Base-by-base conservation (phyloP, 92 coral and sea anemone genomes). In the Zoanthus sansibaricus region DNA sequence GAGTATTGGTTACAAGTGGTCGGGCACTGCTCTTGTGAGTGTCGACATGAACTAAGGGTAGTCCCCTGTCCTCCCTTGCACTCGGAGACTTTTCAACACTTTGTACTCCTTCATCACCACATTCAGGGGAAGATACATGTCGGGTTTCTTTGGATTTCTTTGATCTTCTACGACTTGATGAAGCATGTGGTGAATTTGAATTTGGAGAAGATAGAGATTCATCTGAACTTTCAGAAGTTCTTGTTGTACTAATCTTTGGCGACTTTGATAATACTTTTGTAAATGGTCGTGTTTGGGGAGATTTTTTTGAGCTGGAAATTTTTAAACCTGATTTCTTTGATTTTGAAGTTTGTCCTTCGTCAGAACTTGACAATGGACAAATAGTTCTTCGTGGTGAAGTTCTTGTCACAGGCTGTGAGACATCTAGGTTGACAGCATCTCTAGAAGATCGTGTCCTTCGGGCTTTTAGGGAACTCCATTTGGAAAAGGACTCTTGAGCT, bases 1-100 rank as follows among this genome's bases (percentile, higher is more conserved):
- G 95, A 10, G 91, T 93, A 17, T 95, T 95, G 11, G 93, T 86
- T 21, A 52, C 58, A 55, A 92, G 79, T 25, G 83, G 67, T 33
- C 83, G 86, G 17, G 90, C 84, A 16, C 74, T 55, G 13, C 88
- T 66, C 33, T 76, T 79, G 37, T n/a, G 68, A 47, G 86, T 80
- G 62, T 71, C 78, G 31, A 77, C 83, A 74, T 61, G 49, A 14
- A 33, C 52, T 55, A 78, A 59, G 4, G 51, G 83, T 0, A 16
- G 52, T 1, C 30, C 11, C 33, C 47, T 48, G 70, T 47, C 58
- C 66, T n/a, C 70, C 18, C 31, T 18, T 32, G 31, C 9, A 6
- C 31, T 21, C 3, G 75, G 42, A 12, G 18, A 30, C 13, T 67
- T 80, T 80, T 45, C 58, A 16, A 14, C 18, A 64, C 33, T 62